Percentiles rank a stretch among this genome's conserved stretches.
These are phyloP conservation scores for Bettongia penicillata DNA, from an alignment of 2,113 vertebrate genomes.

Conservation along the genomic window DNA sequence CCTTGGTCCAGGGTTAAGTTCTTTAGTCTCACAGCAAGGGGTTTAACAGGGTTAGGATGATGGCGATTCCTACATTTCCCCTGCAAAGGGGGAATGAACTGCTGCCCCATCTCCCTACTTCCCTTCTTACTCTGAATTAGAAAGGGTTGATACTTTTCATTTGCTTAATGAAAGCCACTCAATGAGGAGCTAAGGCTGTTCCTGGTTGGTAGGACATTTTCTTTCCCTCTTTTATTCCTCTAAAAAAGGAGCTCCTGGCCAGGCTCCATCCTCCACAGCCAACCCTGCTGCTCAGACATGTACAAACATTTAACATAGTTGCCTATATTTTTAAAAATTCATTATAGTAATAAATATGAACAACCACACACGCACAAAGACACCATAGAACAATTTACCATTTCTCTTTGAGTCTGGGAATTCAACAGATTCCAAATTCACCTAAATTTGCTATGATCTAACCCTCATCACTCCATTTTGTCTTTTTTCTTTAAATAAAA, in stretches of 20 bases:
- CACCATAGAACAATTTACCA: background rate
- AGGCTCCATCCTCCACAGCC: background rate
- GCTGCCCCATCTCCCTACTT: too few relatives aligned
- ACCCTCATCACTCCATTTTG: background rate
- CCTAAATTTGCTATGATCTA: background rate
- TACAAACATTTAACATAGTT: slow-evolving; percentile 86
- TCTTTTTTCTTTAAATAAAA: too few relatives aligned
- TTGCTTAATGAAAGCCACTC: background rate
- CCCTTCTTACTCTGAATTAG: background rate
- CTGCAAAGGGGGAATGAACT: too few relatives aligned
- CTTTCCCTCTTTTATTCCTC: background rate
- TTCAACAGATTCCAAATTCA: background rate
- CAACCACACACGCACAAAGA: too few relatives aligned
- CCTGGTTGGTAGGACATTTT: too few relatives aligned
- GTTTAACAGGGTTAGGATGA: too few relatives aligned
- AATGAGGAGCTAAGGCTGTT: background rate
- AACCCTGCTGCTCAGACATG: slow-evolving; percentile 73
- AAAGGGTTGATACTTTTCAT: slow-evolving; percentile 28
- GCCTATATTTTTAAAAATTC: slow-evolving; percentile 88
- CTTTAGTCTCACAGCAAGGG: too few relatives aligned
- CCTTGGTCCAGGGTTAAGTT: too few relatives aligned
- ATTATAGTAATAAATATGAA: slow-evolving; percentile 84
- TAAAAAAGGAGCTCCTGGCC: background rate
- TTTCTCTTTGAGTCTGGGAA: background rate
- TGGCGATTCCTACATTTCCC: too few relatives aligned